Conservation (phyloP, 2,797 vertebrate species). For the Mionectes olivaceus region DNA sequence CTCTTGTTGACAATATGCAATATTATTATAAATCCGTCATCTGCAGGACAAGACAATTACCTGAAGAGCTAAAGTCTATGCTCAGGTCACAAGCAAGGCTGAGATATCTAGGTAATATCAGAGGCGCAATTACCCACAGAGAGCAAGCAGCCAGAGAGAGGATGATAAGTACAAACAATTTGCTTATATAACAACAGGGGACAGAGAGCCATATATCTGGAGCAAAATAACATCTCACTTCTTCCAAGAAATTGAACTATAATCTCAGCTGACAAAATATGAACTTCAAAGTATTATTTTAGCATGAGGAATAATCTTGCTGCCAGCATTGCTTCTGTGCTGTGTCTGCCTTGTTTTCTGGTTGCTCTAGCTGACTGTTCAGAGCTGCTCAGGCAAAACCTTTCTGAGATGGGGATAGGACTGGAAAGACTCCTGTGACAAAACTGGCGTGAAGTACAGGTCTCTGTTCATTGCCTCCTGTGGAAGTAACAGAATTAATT, state of each 20-base stretch:
- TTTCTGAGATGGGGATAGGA: background rate
- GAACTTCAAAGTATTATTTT: background rate
- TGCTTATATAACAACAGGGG: conserved; percentile 5
- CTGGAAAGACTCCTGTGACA: background rate
- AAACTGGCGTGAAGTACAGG: background rate
- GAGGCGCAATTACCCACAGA: background rate
- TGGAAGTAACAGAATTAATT: conserved; percentile 36
- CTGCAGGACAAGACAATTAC: background rate
- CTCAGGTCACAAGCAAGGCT: background rate
- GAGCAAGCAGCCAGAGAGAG: background rate
- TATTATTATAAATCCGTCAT: background rate
- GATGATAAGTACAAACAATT: conserved; percentile 18
- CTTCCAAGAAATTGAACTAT: conserved; percentile 2
- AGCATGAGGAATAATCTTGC: background rate
- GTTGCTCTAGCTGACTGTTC: accelerated
- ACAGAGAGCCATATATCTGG: background rate
- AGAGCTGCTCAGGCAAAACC: background rate
- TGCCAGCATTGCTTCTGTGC: background rate
- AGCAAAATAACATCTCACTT: background rate
- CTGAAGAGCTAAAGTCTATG: background rate
- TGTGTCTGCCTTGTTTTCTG: accelerated
- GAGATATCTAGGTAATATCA: background rate
- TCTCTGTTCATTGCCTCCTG: background rate
- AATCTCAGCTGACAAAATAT: conserved; percentile 25
- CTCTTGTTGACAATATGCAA: background rate